These are phyloP conservation scores for Dermolepida albohirtum DNA, from an alignment of 2,888 invertebrate species.

Conservation along the genomic window DNA sequence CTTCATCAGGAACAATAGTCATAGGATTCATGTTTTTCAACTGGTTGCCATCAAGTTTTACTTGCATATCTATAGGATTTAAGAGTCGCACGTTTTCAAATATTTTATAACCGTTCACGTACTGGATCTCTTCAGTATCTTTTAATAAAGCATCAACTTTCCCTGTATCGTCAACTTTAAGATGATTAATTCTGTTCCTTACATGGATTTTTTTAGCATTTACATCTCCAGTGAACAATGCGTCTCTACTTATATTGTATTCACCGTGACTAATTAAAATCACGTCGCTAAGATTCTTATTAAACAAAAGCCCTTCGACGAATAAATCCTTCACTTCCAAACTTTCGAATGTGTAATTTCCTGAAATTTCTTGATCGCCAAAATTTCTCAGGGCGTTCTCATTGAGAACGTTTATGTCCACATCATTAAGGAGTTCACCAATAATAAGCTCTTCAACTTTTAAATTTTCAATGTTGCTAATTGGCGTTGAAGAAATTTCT, in stretches of 20 bases:
- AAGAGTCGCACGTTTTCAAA: conserved; percentile 65
- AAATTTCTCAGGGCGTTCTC: conserved; percentile 65
- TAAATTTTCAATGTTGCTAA: conserved; percentile 54
- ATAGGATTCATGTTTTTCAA: conserved; percentile 65
- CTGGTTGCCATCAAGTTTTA: conserved; percentile 64
- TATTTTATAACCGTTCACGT: conserved; percentile 63
- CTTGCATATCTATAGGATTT: conserved; percentile 64
- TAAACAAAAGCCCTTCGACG: conserved; percentile 47
- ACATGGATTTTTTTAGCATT: conserved; percentile 62
- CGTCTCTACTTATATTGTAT: conserved; percentile 64
- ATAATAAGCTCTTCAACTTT: conserved; percentile 64
- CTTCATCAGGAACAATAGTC: conserved; percentile 61
- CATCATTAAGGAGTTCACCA: conserved; percentile 66
- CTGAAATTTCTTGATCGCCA: conserved; percentile 66
- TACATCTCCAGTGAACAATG: conserved; percentile 64
- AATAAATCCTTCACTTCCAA: conserved; percentile 14
- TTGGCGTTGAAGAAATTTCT: neutral
- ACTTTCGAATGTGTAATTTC: conserved; percentile 56
- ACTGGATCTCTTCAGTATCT: conserved; percentile 62
- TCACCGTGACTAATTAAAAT: conserved; percentile 62
- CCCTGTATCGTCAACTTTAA: conserved; percentile 62
- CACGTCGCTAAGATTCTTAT: conserved; percentile 57
- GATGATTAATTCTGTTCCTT: conserved; percentile 65
- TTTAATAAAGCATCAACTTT: conserved; percentile 65
- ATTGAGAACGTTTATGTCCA: conserved; percentile 64